phyloP scores from a whole-genome alignment of 2,113 vertebrate species.

The Lates calcarifer region DNA sequence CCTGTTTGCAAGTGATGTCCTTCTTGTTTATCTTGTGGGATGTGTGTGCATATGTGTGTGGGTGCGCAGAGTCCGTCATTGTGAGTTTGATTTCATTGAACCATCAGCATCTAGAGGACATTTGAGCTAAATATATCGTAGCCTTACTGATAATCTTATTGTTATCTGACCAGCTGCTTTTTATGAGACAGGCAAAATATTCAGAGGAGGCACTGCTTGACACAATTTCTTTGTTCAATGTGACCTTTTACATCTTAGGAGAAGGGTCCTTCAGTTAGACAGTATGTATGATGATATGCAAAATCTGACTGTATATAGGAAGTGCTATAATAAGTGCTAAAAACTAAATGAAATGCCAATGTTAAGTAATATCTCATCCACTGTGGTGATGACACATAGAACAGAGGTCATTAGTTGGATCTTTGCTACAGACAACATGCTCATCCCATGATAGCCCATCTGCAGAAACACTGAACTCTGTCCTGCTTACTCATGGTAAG shows the following conservation, averaged over 20 bases:
- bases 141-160: background rate
- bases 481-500: conserved; percentile 11
- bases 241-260: background rate
- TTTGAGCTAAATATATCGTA: background rate
- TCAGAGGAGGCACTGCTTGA: background rate
- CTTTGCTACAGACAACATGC: background rate
- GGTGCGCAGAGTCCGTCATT: background rate
- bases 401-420: conserved; percentile 1
- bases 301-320: background rate
- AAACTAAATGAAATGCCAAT: background rate
- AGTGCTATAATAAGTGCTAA: background rate
- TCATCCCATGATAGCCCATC: conserved; percentile 17
- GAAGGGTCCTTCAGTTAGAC: background rate
- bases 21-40: background rate
- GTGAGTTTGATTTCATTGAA: conserved; percentile 22
- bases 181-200: background rate
- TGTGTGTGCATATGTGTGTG: background rate
- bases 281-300: background rate
- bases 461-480: conserved; percentile 5
- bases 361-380: background rate
- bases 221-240: background rate
- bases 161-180: background rate
- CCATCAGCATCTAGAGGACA: conserved; percentile 11
- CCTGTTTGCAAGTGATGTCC: background rate
- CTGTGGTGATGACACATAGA: background rate